phyloP scores from a whole-genome alignment of 2,888 invertebrate species.

The Siphonodentalium dalli region DNA sequence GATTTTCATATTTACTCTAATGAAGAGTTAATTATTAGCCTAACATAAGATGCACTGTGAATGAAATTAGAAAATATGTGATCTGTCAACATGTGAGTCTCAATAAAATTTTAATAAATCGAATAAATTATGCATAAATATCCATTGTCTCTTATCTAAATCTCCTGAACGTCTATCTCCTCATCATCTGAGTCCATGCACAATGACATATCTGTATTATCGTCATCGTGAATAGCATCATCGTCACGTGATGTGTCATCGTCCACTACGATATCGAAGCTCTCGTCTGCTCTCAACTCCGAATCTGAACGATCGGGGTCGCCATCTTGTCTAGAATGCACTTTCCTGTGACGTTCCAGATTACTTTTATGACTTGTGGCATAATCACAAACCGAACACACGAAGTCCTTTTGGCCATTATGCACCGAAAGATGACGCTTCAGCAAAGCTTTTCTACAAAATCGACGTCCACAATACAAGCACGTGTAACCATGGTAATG shows the following conservation, averaged over 20 bases:
- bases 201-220: slow-evolving; percentile 21
- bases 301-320: slow-evolving; percentile 25
- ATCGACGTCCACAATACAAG: slow-evolving; percentile 63
- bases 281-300: background rate
- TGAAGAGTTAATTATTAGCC: no score
- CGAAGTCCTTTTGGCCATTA: slow-evolving; percentile 66
- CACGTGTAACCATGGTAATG: slow-evolving; percentile 67
- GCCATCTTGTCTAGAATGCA: slow-evolving; percentile 55
- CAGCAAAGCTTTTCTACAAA: slow-evolving; percentile 66
- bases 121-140: no score
- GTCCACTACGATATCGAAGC: background rate
- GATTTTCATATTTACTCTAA: no score
- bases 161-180: slow-evolving; percentile 44
- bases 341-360: slow-evolving; percentile 65
- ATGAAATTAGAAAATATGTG: no score
- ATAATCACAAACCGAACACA: slow-evolving; percentile 65
- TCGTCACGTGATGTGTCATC: background rate
- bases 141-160: no score
- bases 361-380: slow-evolving; percentile 68
- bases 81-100: no score
- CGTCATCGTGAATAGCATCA: slow-evolving; percentile 22
- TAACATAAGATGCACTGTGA: no score
- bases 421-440: slow-evolving; percentile 67
- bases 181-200: slow-evolving; percentile 35
- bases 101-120: no score